A percentile compares a stretch with the other conserved stretches of the same genome.
Evolutionary conservation across 2,113 vertebrate genomes (phyloP).

Genomic region (Andinoacara biseriatus): DNA sequence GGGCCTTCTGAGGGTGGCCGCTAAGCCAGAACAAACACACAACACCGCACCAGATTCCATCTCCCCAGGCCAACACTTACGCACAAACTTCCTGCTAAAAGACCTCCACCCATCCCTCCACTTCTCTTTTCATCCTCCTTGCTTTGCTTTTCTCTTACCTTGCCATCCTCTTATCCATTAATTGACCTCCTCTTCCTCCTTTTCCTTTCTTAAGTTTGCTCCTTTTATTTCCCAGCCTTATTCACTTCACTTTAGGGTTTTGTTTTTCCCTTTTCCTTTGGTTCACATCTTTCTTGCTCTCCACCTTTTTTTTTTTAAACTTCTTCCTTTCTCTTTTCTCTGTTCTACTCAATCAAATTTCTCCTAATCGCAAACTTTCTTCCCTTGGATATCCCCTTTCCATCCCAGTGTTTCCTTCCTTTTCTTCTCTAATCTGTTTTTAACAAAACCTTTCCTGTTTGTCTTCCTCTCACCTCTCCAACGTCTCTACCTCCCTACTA

Average conservation of each 20-base stretch:
- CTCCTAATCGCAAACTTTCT: background rate
- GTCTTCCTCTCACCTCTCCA: slow-evolving; percentile 21
- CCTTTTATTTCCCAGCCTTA: background rate
- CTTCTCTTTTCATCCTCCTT: slow-evolving; percentile 10
- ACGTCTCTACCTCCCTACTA: background rate
- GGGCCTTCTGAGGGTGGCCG: slow-evolving; percentile 43
- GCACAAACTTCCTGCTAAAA: slow-evolving; percentile 64
- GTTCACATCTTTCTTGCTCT: background rate
- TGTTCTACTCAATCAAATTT: background rate
- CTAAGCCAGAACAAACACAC: slow-evolving; percentile 69
- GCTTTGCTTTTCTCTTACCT: background rate
- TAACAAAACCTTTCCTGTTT: slow-evolving; percentile 32
- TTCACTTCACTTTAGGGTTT: background rate
- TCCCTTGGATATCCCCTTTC: slow-evolving; percentile 13
- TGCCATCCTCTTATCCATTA: background rate
- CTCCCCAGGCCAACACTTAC: slow-evolving; percentile 64
- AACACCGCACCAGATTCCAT: slow-evolving; percentile 66
- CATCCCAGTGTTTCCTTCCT: slow-evolving; percentile 37
- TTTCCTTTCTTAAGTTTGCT: background rate
- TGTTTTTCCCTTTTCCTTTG: background rate
- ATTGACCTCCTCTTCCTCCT: background rate
- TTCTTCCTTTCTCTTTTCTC: background rate
- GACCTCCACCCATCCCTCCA: slow-evolving; percentile 57
- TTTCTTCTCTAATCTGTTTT: slow-evolving; percentile 28
- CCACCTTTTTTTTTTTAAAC: background rate